Evolutionary conservation across 2,797 vertebrate genomes (phyloP).

Genomic region (Setipinna tenuifilis): DNA sequence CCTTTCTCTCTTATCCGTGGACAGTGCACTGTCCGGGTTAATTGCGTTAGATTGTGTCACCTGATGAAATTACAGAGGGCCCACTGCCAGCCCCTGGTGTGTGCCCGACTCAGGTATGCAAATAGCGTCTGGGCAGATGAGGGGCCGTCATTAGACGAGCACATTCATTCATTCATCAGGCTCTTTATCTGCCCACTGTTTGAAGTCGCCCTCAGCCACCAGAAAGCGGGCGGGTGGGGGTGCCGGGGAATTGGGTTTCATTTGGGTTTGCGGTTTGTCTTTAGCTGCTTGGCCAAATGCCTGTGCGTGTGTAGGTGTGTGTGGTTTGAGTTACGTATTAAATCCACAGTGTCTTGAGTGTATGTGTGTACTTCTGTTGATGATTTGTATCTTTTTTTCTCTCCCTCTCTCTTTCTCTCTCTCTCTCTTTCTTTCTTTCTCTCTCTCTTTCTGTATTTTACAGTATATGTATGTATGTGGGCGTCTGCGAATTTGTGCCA

Average conservation of each 20-base stretch:
- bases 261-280: neutral
- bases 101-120: constrained; percentile 37
- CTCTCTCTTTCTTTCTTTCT: too few species aligned
- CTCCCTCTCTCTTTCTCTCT: too few species aligned
- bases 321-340: neutral
- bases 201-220: constrained; percentile 30
- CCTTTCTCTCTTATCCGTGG: neutral
- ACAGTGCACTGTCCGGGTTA: neutral
- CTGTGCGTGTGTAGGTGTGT: neutral
- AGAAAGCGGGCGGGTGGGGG: neutral
- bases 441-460: too few species aligned
- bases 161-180: constrained; percentile 32
- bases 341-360: neutral
- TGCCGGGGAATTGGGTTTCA: neutral
- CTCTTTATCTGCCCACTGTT: constrained; percentile 38
- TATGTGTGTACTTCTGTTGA: neutral
- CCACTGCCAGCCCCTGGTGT: neutral
- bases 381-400: too few species aligned
- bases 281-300: neutral
- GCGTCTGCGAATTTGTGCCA: constrained; percentile 14
- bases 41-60: neutral
- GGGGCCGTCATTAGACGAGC: constrained; percentile 33
- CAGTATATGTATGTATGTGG: neutral
- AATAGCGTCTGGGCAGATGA: constrained; percentile 35
- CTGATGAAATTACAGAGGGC: neutral